phyloP scores from a whole-genome alignment of 2,113 vertebrate species.

The Carassius carassius region DNA sequence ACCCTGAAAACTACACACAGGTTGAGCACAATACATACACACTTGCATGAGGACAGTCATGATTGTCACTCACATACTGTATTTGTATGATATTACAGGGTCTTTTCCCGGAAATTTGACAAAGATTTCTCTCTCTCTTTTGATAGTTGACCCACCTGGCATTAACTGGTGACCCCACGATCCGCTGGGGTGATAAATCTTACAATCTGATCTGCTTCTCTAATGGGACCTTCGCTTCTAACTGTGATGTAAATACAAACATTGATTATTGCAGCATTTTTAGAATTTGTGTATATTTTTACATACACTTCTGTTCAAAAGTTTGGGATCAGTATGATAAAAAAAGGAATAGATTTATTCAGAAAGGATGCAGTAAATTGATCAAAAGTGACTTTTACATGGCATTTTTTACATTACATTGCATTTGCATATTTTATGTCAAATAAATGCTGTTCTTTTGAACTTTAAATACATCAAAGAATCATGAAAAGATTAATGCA shows the following conservation, averaged over 20 bases:
- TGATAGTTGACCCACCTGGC: conserved; percentile 74
- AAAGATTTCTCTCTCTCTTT: conserved; percentile 51
- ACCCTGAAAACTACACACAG: conserved; percentile 84
- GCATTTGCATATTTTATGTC: not conserved
- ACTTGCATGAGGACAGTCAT: not conserved
- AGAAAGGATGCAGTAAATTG: not conserved
- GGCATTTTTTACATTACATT: not conserved
- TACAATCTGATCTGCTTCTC: conserved; percentile 84
- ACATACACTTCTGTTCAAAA: not conserved
- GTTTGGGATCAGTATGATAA: not conserved
- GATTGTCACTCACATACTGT: not conserved
- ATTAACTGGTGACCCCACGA: conserved; percentile 81
- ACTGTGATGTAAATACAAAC: conserved; percentile 83
- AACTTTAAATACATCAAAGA: not conserved
- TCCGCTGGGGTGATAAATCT: conserved; percentile 97
- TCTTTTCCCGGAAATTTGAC: not conserved
- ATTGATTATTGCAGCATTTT: not conserved
- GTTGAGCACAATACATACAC: conserved; percentile 65
- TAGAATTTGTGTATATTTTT: not conserved
- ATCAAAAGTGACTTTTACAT: not conserved
- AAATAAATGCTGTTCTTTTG: not conserved
- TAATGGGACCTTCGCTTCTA: conserved; percentile 83
- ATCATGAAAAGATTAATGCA: not conserved
- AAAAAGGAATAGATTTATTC: not conserved
- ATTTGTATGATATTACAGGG: not conserved